Evolutionary conservation across 1,140 invertebrate species (phyloP), one percentile per base, ranked within the genome.

Genomic region (Cotesia vestalis): DNA sequence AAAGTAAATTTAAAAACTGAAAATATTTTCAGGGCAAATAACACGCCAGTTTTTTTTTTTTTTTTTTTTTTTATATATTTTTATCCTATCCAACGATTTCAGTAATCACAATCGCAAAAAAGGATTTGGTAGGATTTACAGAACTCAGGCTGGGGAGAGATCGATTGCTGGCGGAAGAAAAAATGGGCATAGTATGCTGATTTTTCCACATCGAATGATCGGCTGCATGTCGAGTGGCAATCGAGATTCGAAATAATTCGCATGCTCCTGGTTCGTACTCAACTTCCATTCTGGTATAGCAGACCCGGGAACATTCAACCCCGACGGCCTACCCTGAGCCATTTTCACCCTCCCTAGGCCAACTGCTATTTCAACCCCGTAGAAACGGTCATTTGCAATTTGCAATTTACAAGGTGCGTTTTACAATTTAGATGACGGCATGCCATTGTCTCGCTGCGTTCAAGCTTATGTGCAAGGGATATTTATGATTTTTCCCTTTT

Each of bases 401-500:
- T 75, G 71, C 73, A 77, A 78, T 76, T 78, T 79, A 77, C 79
- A 77, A 77, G 70, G 76, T 77, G 74, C 73, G 77, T 81, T 84
- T 83, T 82, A 81, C 81, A 84, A 84, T 84, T 83, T 80, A 84
- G 79, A 83, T 84, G 20, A 14, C 27, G 76, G 76, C 77, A 78
- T 63, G 66, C 72, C 74, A 83, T 82, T 81, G 83, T 81, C 76
- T 78, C 75, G 69, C 78, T 81, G 6, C 52, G 14, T 34, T 14
- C 60, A 69, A 40, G 46, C 12, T 35, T 64, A 35, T 40, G 40
- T 4, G 27, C 38, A 17, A 12, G 27, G 17, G 9, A 17, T 63
- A 27, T 27, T 27, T 27, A 27, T 27, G 27, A 27, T 27, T 27
- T 27, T 27, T 27, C 27, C 27, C 27, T 27, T 27, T 27, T 27